These are phyloP conservation scores for Trichosurus vulpecula DNA, from an alignment of 2,797 vertebrate species.

Conservation along the genomic window DNA sequence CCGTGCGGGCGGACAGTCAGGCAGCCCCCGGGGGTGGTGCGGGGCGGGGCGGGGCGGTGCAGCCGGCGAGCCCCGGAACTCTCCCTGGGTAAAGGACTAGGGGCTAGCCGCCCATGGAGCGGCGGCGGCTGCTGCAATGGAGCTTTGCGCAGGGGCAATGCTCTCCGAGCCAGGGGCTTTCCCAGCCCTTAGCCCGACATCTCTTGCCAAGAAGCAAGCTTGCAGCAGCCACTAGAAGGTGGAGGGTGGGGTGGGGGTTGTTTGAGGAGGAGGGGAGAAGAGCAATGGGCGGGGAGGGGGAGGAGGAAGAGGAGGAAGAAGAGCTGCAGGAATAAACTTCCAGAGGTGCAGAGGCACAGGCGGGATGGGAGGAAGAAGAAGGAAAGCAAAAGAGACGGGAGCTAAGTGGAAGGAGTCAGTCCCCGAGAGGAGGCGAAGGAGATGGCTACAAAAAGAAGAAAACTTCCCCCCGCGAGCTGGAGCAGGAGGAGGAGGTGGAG, in stretches of 20 bases:
- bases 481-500: constrained; percentile 59
- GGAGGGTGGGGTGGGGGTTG: constrained; percentile 65
- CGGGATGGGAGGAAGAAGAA: constrained; percentile 32
- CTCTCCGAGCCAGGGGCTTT: background rate
- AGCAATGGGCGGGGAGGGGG: constrained; percentile 20
- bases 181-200: constrained; percentile 43
- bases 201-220: constrained; percentile 56
- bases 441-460: constrained; percentile 51
- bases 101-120: constrained; percentile 40
- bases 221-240: constrained; percentile 56
- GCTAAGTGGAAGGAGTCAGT: background rate
- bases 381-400: background rate
- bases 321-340: constrained; percentile 76
- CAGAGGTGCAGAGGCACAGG: constrained; percentile 58
- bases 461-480: constrained; percentile 71
- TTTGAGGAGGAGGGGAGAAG: constrained; percentile 61
- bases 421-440: background rate
- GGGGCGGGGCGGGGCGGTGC: constrained; percentile 66
- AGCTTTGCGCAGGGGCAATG: background rate
- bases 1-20: constrained; percentile 60
- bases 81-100: constrained; percentile 45
- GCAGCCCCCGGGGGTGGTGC: constrained; percentile 38
- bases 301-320: constrained; percentile 58
- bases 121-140: constrained; percentile 1
- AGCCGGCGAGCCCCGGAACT: constrained; percentile 75